Evolutionary conservation across 2,113 vertebrate species (phyloP).

Genomic region (Accipiter virgatus): DNA sequence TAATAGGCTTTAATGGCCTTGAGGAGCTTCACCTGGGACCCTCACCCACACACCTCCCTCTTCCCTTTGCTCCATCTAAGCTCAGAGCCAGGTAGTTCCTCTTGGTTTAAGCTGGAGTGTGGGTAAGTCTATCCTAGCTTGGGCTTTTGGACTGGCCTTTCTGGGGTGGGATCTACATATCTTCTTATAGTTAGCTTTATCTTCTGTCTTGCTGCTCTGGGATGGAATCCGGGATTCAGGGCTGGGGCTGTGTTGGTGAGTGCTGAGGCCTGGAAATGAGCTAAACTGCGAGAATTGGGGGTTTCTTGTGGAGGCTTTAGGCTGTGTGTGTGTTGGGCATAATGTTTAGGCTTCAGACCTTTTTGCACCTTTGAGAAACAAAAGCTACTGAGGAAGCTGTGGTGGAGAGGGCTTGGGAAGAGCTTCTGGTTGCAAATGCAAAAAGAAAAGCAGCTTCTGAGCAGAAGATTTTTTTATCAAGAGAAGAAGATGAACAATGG

Average conservation of each 20-base stretch:
- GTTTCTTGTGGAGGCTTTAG: background rate
- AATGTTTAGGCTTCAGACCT: background rate
- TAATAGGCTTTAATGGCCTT: background rate
- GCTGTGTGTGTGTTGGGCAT: no score
- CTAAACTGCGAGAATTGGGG: fast-evolving
- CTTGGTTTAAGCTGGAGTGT: background rate
- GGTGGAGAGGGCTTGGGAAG: background rate
- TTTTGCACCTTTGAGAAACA: background rate
- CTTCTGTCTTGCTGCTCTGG: background rate
- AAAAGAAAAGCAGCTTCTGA: background rate
- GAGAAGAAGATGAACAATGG: background rate
- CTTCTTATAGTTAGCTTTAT: background rate
- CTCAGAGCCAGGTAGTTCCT: background rate
- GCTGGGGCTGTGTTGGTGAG: background rate
- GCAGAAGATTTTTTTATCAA: background rate
- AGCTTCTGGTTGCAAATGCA: background rate
- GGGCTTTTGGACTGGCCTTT: background rate
- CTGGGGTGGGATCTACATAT: background rate
- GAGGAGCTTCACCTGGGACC: background rate
- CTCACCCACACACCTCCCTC: no score
- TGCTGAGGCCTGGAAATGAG: background rate
- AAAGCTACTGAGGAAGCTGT: background rate
- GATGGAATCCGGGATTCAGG: background rate
- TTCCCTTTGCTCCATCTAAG: background rate
- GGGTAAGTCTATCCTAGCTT: background rate